Conservation (phyloP, 2,888 invertebrate species). For the Mesoligia furuncula region DNA sequence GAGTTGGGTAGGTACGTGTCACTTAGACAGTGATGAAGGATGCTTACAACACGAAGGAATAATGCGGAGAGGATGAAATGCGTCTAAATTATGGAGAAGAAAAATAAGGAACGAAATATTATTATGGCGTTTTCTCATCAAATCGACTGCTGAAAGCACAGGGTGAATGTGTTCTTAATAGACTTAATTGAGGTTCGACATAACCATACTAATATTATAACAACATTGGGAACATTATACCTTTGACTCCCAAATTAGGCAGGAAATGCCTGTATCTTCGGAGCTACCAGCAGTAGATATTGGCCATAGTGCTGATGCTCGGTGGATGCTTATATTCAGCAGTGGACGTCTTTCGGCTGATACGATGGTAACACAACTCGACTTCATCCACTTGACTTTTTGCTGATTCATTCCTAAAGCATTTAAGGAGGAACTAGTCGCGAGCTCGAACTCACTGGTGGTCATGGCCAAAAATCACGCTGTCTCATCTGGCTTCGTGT, state of each 20-base stretch:
- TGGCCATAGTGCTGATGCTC: not conserved
- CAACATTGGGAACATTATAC: too few relatives aligned
- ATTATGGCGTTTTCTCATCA: not conserved
- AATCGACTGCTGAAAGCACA: not conserved
- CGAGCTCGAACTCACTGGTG: too few relatives aligned
- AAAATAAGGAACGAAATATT: not conserved
- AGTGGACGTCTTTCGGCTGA: not conserved
- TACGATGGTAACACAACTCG: not conserved
- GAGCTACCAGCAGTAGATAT: too few relatives aligned
- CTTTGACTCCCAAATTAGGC: too few relatives aligned
- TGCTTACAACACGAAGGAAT: conserved; percentile 2
- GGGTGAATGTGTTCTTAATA: not conserved
- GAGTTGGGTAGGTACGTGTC: conserved; percentile 17
- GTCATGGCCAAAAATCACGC: too few relatives aligned
- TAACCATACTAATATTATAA: too few relatives aligned
- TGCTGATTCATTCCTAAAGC: not conserved
- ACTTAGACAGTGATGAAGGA: conserved; percentile 25
- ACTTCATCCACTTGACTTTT: not conserved
- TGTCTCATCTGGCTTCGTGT: too few relatives aligned
- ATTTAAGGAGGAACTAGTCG: too few relatives aligned
- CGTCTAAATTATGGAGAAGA: too few relatives aligned
- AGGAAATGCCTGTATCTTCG: too few relatives aligned
- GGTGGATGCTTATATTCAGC: too few relatives aligned
- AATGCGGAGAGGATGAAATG: not conserved
- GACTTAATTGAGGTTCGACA: too few relatives aligned